Conservation (phyloP, 2,797 vertebrate species). For the Tragelaphus eurycerus region DNA sequence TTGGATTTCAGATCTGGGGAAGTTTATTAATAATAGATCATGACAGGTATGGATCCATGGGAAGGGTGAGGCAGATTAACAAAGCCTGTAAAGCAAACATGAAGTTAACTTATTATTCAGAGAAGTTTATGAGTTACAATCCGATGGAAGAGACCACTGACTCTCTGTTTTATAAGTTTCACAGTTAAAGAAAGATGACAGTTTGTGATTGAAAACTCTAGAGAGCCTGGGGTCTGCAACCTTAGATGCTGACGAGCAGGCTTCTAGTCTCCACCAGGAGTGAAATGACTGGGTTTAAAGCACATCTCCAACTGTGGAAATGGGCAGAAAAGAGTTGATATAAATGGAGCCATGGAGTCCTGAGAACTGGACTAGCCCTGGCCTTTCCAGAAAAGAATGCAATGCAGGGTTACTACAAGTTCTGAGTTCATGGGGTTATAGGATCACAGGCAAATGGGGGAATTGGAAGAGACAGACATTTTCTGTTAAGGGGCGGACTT, state of each 20-base stretch:
- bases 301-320: background rate
- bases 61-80: background rate
- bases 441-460: background rate
- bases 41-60: background rate
- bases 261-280: background rate
- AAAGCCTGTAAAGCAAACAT: background rate
- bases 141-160: background rate
- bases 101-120: background rate
- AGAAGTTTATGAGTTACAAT: background rate
- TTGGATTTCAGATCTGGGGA: background rate
- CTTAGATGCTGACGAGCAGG: background rate
- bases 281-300: background rate
- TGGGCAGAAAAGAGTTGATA: background rate
- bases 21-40: background rate
- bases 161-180: background rate
- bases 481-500: constrained; percentile 52
- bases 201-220: background rate
- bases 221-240: rapidly evolving
- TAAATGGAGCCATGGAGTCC: background rate
- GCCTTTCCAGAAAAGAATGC: background rate
- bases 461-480: constrained; percentile 27
- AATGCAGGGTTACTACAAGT: background rate
- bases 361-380: background rate
- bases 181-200: background rate
- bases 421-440: background rate